phyloP scores from a whole-genome alignment of 2,797 vertebrate species.

The Cossypha niveicapilla region DNA sequence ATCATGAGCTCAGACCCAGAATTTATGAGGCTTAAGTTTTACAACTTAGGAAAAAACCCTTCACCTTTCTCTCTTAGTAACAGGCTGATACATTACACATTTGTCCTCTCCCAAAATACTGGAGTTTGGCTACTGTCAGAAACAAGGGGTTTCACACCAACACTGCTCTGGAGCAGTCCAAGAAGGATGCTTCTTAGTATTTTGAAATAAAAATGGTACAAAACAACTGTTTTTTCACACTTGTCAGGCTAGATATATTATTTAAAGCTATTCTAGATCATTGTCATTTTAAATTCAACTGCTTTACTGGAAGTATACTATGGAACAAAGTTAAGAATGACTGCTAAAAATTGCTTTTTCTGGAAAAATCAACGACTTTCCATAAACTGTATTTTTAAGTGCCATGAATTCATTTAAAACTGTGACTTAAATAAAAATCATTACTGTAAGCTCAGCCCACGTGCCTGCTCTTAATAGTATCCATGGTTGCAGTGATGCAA shows the following conservation, averaged over 20 bases:
- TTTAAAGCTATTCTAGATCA: not conserved
- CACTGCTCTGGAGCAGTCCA: not conserved
- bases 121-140: not conserved
- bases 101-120: not conserved
- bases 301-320: not conserved
- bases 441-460: conserved; percentile 64
- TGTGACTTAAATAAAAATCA: conserved; percentile 65
- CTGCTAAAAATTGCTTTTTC: not conserved
- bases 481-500: conserved; percentile 80
- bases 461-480: conserved; percentile 74
- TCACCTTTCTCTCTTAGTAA: not conserved
- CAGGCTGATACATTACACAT: not conserved
- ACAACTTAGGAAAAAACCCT: not conserved
- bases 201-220: not conserved
- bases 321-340: not conserved
- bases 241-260: not conserved
- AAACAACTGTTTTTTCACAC: not conserved
- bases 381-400: conserved; percentile 35
- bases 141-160: not conserved
- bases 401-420: conserved; percentile 47
- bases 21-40: not conserved
- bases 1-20: not conserved
- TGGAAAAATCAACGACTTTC: not conserved
- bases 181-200: not conserved
- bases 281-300: not conserved